phyloP scores from a whole-genome alignment of 2,113 vertebrate species.

The Platysteira castanea region DNA sequence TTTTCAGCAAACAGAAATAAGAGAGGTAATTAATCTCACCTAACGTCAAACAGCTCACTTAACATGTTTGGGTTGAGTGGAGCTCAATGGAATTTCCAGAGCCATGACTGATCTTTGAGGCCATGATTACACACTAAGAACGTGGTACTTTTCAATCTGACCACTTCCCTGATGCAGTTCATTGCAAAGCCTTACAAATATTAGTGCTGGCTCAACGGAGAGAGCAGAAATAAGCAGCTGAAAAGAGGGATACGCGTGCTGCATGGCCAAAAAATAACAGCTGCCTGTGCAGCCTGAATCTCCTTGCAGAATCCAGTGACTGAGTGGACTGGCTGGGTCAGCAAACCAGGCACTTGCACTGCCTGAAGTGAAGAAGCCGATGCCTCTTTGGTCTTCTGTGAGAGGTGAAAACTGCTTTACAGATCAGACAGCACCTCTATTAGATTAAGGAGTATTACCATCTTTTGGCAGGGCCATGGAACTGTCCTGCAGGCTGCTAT shows the following conservation, averaged over 20 bases:
- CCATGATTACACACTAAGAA: background rate
- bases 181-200: background rate
- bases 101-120: background rate
- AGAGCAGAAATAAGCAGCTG: background rate
- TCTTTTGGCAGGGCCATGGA: background rate
- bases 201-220: background rate
- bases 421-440: background rate
- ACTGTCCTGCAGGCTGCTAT: background rate
- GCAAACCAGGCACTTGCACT: background rate
- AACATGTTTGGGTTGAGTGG: background rate
- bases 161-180: background rate
- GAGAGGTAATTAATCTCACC: background rate
- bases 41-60: background rate
- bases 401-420: background rate
- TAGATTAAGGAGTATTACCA: background rate
- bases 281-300: background rate
- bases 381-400: background rate
- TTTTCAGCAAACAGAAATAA: background rate
- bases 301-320: background rate
- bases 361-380: background rate
- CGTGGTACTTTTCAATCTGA: background rate
- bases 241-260: background rate
- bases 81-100: background rate
- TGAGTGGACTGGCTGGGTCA: background rate
- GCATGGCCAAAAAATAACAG: background rate